Conservation (phyloP, 2,888 invertebrate species). For the Hirtodrosophila confusa region DNA sequence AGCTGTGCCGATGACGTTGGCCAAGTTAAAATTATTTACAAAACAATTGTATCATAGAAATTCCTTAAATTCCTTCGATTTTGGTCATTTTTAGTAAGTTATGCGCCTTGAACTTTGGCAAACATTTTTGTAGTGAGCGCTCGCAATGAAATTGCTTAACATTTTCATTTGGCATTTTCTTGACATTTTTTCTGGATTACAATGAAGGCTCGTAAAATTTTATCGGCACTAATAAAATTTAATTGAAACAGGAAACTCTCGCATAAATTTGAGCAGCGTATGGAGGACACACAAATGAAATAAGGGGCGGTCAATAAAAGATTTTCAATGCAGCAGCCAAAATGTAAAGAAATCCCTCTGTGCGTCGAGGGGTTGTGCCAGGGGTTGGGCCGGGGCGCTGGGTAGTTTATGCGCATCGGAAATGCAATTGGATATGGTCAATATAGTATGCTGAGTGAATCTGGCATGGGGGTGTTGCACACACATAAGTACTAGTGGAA, state of each 20-base stretch:
- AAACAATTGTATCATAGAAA: slow-evolving; percentile 46
- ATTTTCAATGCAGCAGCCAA: slow-evolving; percentile 34
- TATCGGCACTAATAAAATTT: slow-evolving; percentile 74
- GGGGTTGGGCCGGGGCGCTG: slow-evolving; percentile 4
- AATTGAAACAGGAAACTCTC: slow-evolving; percentile 78
- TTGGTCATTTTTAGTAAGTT: slow-evolving; percentile 10
- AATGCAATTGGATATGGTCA: slow-evolving; percentile 73
- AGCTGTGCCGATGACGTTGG: slow-evolving; percentile 47
- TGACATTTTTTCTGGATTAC: slow-evolving; percentile 63
- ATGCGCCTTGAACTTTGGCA: slow-evolving; percentile 44
- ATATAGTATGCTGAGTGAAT: slow-evolving; percentile 36
- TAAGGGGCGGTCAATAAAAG: slow-evolving; percentile 13
- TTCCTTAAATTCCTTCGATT: slow-evolving; percentile 29
- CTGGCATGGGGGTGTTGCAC: slow-evolving; percentile 5
- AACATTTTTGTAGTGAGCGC: slow-evolving; percentile 27
- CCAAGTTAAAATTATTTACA: slow-evolving; percentile 30
- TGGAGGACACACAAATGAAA: slow-evolving; percentile 25
- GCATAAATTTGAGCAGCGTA: slow-evolving; percentile 68
- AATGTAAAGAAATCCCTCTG: slow-evolving; percentile 38
- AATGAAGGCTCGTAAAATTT: slow-evolving; percentile 74
- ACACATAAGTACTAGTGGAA: slow-evolving; percentile 15
- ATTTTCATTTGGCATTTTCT: slow-evolving; percentile 62
- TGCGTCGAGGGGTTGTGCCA: slow-evolving; percentile 15
- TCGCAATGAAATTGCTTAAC: slow-evolving; percentile 35
- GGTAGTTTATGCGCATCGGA: slow-evolving; percentile 71